Percentiles rank a stretch among this genome's conserved stretches.
These are phyloP conservation scores for Lycaon pictus DNA, from an alignment of 2,113 vertebrate species.

Conservation along the genomic window DNA sequence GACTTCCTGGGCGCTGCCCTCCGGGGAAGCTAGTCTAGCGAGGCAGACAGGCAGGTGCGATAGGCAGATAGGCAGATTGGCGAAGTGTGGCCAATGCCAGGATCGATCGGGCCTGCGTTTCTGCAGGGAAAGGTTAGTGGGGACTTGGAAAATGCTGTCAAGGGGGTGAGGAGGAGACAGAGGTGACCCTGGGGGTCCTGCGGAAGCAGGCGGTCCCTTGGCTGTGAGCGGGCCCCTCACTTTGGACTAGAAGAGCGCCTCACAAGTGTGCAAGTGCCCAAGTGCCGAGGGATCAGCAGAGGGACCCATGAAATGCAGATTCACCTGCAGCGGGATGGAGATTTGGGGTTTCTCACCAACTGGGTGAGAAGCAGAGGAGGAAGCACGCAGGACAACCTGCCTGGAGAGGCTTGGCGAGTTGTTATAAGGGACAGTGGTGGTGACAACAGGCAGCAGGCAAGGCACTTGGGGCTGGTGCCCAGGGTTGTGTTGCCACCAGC, in stretches of 20 bases:
- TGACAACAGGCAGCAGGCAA: neutral
- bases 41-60: neutral
- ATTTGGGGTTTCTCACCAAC: neutral
- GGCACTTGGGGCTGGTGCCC: neutral
- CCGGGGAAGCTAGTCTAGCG: neutral
- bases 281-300: neutral
- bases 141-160: neutral
- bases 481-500: neutral
- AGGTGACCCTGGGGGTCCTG: too few relatives aligned
- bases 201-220: too few relatives aligned
- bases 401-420: neutral
- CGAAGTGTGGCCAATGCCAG: neutral
- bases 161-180: neutral
- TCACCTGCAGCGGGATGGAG: neutral
- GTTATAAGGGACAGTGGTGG: neutral
- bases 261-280: fast-evolving
- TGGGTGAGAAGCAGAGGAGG: neutral
- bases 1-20: neutral
- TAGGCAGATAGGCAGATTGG: too few relatives aligned
- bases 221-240: neutral
- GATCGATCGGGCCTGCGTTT: neutral
- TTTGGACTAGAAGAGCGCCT: neutral
- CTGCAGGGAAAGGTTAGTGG: neutral
- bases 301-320: fast-evolving
- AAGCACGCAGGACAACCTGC: fast-evolving